Conservation (phyloP, 92 coral and sea anemone species). For the Micromussa lordhowensis region DNA sequence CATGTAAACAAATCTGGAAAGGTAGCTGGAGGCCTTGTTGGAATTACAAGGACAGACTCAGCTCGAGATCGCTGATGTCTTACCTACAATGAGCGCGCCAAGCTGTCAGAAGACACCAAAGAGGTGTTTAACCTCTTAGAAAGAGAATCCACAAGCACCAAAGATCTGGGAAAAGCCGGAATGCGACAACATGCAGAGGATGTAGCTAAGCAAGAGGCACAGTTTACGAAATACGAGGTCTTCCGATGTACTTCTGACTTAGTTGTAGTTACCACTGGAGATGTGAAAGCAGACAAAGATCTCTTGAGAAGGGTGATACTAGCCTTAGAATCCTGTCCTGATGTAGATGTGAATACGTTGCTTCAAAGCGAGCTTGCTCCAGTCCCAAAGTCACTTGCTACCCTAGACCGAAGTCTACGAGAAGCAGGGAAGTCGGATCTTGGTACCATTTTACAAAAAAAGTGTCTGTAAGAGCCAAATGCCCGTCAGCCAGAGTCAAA, state of each 20-base stretch:
- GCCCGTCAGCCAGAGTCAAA: no score
- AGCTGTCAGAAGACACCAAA: constrained; percentile 59
- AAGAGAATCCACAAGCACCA: constrained; percentile 36
- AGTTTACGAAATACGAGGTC: constrained; percentile 39
- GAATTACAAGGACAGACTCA: constrained; percentile 67
- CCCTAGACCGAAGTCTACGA: constrained; percentile 46
- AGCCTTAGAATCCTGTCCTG: constrained; percentile 70
- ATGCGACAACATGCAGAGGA: constrained; percentile 46
- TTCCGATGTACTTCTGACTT: constrained; percentile 17
- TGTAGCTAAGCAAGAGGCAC: constrained; percentile 25
- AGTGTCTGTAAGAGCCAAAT: no score
- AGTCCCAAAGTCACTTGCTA: constrained; percentile 63
- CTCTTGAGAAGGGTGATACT: constrained; percentile 69
- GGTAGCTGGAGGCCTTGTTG: constrained; percentile 70
- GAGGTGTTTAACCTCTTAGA: constrained; percentile 42
- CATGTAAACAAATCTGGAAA: constrained; percentile 74
- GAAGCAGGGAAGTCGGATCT: constrained; percentile 69
- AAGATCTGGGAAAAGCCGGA: constrained; percentile 32
- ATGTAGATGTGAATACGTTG: constrained; percentile 59
- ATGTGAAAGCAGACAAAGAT: constrained; percentile 74
- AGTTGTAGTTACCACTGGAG: constrained; percentile 53
- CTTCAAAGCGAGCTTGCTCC: constrained; percentile 63
- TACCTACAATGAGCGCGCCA: constrained; percentile 57
- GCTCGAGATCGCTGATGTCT: constrained; percentile 65
- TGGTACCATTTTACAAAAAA: constrained; percentile 53